phyloP scores from a whole-genome alignment of 2,888 invertebrate species.

The Serripes groenlandicus region DNA sequence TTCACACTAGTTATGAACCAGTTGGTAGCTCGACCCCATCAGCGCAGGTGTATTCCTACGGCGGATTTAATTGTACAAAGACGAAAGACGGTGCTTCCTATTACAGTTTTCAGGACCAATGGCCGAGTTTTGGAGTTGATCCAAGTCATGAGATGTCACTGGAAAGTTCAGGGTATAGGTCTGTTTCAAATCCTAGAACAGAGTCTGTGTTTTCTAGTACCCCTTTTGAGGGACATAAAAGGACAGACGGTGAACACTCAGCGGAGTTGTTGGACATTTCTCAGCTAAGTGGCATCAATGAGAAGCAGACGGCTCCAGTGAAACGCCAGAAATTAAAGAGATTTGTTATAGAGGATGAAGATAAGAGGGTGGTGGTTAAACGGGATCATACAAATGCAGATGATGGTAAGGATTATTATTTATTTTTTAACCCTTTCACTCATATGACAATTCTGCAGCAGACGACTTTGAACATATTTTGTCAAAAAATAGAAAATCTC shows the following conservation, averaged over 20 bases:
- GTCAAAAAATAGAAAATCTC: too few relatives aligned
- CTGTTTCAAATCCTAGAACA: background rate
- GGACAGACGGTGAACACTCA: background rate
- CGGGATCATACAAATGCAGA: background rate
- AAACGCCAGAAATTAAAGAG: background rate
- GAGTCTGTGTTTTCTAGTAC: background rate
- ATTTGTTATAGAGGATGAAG: background rate
- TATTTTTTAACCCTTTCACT: too few relatives aligned
- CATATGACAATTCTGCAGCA: too few relatives aligned
- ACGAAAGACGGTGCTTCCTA: background rate
- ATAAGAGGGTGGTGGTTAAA: background rate
- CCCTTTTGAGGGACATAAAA: background rate
- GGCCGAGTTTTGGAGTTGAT: background rate
- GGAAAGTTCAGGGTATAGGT: background rate
- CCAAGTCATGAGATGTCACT: background rate
- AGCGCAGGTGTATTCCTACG: background rate
- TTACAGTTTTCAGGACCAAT: background rate
- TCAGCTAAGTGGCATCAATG: constrained; percentile 1
- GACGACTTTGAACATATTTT: too few relatives aligned
- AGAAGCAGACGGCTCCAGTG: background rate
- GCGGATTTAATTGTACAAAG: background rate
- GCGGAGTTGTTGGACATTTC: background rate
- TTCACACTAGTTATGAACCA: background rate
- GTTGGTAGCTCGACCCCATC: too few relatives aligned
- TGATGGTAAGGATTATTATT: too few relatives aligned